Evolutionary conservation across 2,113 vertebrate genomes (phyloP).

Genomic region (Halcyon senegalensis): DNA sequence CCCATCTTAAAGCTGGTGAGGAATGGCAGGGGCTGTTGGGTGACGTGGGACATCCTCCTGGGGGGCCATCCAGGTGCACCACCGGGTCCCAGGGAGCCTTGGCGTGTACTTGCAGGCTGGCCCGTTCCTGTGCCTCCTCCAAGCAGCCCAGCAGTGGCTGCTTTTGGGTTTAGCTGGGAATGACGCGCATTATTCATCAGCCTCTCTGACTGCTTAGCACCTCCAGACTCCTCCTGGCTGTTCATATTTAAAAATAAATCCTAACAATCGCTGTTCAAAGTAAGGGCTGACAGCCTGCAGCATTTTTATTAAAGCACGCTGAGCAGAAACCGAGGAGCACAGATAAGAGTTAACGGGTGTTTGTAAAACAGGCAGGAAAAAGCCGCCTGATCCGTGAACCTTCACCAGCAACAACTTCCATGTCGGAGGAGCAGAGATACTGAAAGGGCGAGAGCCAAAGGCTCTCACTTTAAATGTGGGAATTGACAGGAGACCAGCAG

Average conservation of each 20-base stretch:
- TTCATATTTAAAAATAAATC: conserved; percentile 50
- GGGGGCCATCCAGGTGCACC: rapidly evolving
- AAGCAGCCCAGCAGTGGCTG: not conserved
- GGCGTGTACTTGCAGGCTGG: not conserved
- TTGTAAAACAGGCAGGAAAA: conserved; percentile 32
- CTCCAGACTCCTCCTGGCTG: conserved; percentile 1
- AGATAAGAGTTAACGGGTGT: not conserved
- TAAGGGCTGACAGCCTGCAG: not conserved
- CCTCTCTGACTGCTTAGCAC: not conserved
- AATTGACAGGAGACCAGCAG: conserved; percentile 9
- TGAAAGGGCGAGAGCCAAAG: not conserved
- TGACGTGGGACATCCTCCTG: not conserved
- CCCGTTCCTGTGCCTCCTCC: not conserved
- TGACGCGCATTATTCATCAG: not conserved
- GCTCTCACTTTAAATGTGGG: not conserved
- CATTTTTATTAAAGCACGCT: not conserved
- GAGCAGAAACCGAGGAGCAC: not conserved
- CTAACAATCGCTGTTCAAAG: not conserved
- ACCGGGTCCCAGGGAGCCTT: rapidly evolving
- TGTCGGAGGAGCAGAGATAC: not conserved
- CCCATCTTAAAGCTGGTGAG: not conserved
- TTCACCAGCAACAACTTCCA: not conserved
- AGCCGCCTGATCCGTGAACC: not conserved
- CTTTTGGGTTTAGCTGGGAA: not conserved
- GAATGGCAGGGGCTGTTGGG: not conserved